Percentiles rank a stretch among this genome's conserved stretches.
These are phyloP conservation scores for Panthera leo DNA, from an alignment of 2,113 vertebrate genomes.

Conservation along the genomic window DNA sequence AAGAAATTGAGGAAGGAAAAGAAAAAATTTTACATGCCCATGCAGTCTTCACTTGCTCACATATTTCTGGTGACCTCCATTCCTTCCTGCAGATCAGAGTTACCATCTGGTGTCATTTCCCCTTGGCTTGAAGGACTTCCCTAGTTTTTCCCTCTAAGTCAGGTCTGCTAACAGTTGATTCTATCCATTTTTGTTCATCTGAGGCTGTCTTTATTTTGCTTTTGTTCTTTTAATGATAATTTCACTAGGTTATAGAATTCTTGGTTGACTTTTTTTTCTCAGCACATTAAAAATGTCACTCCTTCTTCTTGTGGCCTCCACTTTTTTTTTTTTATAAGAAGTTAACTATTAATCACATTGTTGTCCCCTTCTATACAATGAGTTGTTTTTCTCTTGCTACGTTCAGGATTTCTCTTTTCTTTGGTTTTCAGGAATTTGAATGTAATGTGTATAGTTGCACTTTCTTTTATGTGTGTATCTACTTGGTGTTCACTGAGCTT, in stretches of 20 bases:
- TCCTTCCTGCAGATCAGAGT: neutral
- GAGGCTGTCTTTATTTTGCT: neutral
- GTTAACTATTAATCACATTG: neutral
- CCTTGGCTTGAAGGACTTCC: neutral
- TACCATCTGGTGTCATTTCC: neutral
- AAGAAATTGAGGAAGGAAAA: neutral
- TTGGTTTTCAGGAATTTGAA: neutral
- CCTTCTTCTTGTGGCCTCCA: neutral
- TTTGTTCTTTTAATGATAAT: neutral
- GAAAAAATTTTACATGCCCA: neutral
- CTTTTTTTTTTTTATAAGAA: neutral
- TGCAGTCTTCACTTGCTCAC: neutral
- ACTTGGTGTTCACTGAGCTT: neutral
- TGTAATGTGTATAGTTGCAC: neutral
- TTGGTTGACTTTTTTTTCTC: neutral
- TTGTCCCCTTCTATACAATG: neutral
- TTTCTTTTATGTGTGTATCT: neutral
- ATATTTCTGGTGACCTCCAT: neutral
- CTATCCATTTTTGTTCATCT: neutral
- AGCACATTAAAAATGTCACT: neutral
- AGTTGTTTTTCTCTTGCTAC: neutral
- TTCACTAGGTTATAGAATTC: neutral
- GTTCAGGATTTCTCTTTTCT: neutral
- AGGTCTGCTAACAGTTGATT: neutral
- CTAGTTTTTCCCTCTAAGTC: neutral